Evolutionary conservation across 2,797 vertebrate species (phyloP).

Genomic region (Zalophus californianus): DNA sequence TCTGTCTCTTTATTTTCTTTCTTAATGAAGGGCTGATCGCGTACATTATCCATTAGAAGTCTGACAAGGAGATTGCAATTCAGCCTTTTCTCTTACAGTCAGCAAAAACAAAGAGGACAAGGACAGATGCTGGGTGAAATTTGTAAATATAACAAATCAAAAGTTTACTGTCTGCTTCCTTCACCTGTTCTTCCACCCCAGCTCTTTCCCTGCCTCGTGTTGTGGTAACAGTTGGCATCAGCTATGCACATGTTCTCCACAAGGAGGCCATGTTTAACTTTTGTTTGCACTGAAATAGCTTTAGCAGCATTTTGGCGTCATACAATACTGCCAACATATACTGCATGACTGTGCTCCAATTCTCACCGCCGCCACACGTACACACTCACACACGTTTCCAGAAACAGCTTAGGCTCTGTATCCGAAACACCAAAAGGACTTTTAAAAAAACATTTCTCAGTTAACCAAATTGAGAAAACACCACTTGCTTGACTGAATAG

Average conservation of each 20-base stretch:
- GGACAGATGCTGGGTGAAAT: neutral
- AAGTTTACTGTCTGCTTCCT: neutral
- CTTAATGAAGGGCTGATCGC: neutral
- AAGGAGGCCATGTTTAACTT: conserved; percentile 70
- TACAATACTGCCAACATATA: neutral
- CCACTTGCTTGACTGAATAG: neutral
- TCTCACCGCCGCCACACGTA: neutral
- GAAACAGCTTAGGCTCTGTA: neutral
- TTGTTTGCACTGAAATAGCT: neutral
- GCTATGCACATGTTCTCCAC: conserved; percentile 51
- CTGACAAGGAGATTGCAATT: conserved; percentile 42
- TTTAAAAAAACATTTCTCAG: neutral
- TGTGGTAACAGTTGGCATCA: neutral
- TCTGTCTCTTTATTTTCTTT: conserved; percentile 51
- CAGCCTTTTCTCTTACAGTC: conserved; percentile 48
- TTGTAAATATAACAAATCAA: neutral
- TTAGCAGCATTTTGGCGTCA: neutral
- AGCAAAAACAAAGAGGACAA: conserved; percentile 12
- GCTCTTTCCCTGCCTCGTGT: neutral
- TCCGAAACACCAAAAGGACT: neutral
- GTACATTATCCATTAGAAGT: conserved; percentile 55
- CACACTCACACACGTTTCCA: neutral
- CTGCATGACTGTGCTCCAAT: neutral
- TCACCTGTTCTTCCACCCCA: neutral
- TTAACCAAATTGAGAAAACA: neutral